Base-by-base conservation (phyloP, 2,797 vertebrate genomes). In the Anabas testudineus region DNA sequence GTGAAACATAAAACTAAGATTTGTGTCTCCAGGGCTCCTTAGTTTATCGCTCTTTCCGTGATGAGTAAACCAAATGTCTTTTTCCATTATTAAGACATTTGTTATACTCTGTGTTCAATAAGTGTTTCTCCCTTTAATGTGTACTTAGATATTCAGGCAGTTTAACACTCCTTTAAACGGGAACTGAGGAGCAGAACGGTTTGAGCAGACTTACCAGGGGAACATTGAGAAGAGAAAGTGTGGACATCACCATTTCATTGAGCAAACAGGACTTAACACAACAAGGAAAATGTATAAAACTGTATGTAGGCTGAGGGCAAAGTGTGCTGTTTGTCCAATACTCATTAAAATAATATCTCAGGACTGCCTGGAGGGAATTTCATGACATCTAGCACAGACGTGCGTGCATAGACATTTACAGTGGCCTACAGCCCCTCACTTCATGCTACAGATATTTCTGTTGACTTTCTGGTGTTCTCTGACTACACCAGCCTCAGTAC, bases 1-100 rank as follows among this genome's bases (percentile, higher is more conserved):
- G 62, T 41, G 67, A 67, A 41, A 70, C 32, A 80, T 58, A 66
- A 74, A 69, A 75, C 30, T 14, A 22, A 2, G 36, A 4, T 67
- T 68, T 60, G 57, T 41, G 3, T 57, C 62, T 75, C 61, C 36
- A 18, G 36, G 67, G 55, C 62, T 53, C 14, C 10, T 1, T 12
- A 9, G 47, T 55, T 64, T 18, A 70, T 46, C 22, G n/a, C 26
- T 55, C 5, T 32, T 39, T 47, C 47, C 41, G 57, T 43, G 36
- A 67, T 48, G 59, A 71, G 61, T 43, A 68, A 68, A 63, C 51
- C 19, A 58, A 63, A 77, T 66, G 63, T 60, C 53, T 69, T 39
- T 68, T 71, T 34, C 56, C 49, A 54, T 83, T 81, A 86, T 80
- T 69, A 70, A 67, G 49, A 77, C 63, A 74, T 81, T 69, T 74